Base-by-base conservation (phyloP, 2,113 vertebrate genomes). In the Rhabdornis inornatus region DNA sequence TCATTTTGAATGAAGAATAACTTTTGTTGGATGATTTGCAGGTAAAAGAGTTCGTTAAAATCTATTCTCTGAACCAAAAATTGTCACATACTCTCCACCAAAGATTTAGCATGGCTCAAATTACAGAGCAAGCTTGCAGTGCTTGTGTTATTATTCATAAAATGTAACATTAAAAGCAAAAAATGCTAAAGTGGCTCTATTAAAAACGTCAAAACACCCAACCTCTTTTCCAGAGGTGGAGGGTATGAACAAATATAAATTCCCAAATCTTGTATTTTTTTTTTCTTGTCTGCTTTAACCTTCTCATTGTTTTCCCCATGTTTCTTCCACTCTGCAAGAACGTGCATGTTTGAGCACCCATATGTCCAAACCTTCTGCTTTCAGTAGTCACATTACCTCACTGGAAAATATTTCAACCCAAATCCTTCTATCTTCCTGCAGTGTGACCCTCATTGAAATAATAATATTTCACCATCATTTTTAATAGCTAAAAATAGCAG, bases 21-120 rank as follows among this genome's bases (percentile, higher is more conserved):
- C 39, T 80, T 94, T 70, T 30, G 39, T 45, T 39, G 28, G 57
- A 69, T 49, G 42, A 74, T 83, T 96, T 88, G 42, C 53, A 80
- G 31, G 50, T 83, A 85, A 65, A 61, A 1, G 2, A n/a, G 20
- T 57, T 76, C 44, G 65, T 85, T 85, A 87, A 87, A 91, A 93
- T 35, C 19, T 35, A 14, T 28, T 69, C 20, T 57, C 5, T 76
- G 31, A 68, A 63, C 1, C 25, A 82, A 83, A 60, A 83, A 65
- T 16, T 71, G 9, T 56, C 25, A 64, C 31, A 37, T 49, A 28
- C 20, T 42, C 18, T 76, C 31, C 30, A 33, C 9, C 10, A 76
- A 72, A 76, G 16, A 61, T 76, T 68, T 27, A 37, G 5, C 0
- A 0, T 20, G 37, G 6, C 11, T 83, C 10, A 80, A 85, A 65